These are phyloP conservation scores for Eueremaeus valkanovi DNA, from an alignment of 2,888 invertebrate genomes.

Conservation along the genomic window DNA sequence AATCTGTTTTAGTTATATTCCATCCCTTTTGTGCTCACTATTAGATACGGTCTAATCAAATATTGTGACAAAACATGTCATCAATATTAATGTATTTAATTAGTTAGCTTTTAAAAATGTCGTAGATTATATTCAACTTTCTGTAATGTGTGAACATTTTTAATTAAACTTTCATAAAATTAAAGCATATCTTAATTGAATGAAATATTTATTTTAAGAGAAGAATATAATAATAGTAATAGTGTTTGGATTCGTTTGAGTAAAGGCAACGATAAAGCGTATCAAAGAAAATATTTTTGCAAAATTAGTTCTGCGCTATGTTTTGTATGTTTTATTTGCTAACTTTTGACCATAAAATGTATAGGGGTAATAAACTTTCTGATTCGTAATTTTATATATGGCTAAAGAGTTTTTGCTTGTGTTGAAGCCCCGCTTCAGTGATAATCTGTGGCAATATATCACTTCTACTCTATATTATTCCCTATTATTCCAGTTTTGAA, in stretches of 20 bases:
- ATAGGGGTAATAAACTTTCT: neutral
- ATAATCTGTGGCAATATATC: slow-evolving; percentile 33
- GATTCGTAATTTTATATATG: neutral
- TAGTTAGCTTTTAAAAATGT: neutral
- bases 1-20: slow-evolving; percentile 9
- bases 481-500: slow-evolving; percentile 31
- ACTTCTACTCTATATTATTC: slow-evolving; percentile 9
- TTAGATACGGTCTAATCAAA: neutral
- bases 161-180: neutral
- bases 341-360: neutral
- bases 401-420: neutral
- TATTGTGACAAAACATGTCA: neutral
- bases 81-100: neutral
- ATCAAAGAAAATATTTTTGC: neutral
- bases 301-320: neutral
- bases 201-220: too few relatives aligned
- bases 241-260: neutral
- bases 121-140: too few relatives aligned
- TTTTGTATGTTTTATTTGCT: neutral
- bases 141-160: neutral
- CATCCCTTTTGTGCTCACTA: neutral
- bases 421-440: slow-evolving; percentile 16
- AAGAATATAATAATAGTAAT: neutral
- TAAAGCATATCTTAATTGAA: neutral
- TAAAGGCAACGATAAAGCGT: neutral